Evolutionary conservation across 2,797 vertebrate genomes (phyloP).

Genomic region (Masticophis lateralis): DNA sequence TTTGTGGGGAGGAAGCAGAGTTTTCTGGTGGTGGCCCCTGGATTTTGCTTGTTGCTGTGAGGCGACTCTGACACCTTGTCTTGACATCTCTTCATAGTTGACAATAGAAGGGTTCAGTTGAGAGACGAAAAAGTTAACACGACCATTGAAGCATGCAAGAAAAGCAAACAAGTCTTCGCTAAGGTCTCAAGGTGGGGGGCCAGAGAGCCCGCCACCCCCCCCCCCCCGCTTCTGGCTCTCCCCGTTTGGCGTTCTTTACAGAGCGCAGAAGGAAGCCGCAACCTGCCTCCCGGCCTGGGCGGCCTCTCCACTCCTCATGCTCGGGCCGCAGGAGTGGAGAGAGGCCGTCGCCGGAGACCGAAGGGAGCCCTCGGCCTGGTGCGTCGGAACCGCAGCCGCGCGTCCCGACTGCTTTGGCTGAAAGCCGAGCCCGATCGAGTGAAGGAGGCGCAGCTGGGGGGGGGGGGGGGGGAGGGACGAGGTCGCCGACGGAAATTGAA

Average conservation of each 20-base stretch:
- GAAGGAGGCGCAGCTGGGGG: no score
- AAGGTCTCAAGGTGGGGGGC: no score
- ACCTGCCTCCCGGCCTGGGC: no score
- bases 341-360: no score
- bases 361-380: neutral
- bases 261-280: no score
- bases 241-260: no score
- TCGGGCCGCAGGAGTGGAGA: neutral
- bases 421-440: no score
- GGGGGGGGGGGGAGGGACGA: no score
- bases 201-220: no score
- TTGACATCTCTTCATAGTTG: neutral
- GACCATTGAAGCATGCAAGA: neutral
- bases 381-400: no score
- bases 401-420: no score
- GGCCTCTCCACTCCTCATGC: neutral
- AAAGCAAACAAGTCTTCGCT: neutral
- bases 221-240: no score
- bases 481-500: neutral
- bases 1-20: neutral
- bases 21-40: neutral
- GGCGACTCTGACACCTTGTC: neutral
- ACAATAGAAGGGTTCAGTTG: neutral
- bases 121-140: accelerated
- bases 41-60: neutral